Conservation (phyloP, 1,140 invertebrate genomes). For the Frieseomelitta varia region DNA sequence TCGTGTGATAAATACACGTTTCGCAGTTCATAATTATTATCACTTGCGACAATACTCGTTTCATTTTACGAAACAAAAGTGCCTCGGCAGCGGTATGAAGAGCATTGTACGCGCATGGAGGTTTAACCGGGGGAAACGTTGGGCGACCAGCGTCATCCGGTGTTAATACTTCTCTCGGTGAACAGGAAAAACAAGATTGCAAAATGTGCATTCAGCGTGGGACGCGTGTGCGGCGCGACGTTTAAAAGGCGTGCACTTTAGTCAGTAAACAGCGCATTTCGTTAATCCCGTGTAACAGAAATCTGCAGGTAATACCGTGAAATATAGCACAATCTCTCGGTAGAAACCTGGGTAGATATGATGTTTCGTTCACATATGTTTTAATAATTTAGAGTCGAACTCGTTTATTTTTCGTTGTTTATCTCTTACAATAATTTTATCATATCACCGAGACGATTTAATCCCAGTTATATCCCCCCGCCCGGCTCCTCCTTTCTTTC, state of each 20-base stretch:
- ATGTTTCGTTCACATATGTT: neutral
- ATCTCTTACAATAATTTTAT: neutral
- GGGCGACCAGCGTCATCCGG: slow-evolving; percentile 20
- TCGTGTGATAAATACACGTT: neutral
- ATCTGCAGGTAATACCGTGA: neutral
- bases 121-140: slow-evolving; percentile 9
- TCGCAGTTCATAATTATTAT: slow-evolving; percentile 20
- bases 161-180: slow-evolving; percentile 26
- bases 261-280: neutral
- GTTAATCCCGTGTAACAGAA: slow-evolving; percentile 1
- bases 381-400: neutral
- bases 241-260: slow-evolving; percentile 15
- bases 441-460: neutral
- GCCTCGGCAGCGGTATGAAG: neutral
- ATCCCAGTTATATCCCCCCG: neutral
- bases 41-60: slow-evolving; percentile 20
- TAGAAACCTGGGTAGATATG: neutral
- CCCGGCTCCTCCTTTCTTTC: neutral
- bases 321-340: neutral
- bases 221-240: neutral
- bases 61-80: slow-evolving; percentile 15
- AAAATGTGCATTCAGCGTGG: slow-evolving; percentile 4
- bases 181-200: slow-evolving; percentile 32
- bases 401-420: neutral
- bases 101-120: slow-evolving; percentile 13